Percentiles rank a stretch among this genome's conserved stretches.
phyloP scores from a whole-genome alignment of 2,797 vertebrate genomes.

The Carduelis carduelis region DNA sequence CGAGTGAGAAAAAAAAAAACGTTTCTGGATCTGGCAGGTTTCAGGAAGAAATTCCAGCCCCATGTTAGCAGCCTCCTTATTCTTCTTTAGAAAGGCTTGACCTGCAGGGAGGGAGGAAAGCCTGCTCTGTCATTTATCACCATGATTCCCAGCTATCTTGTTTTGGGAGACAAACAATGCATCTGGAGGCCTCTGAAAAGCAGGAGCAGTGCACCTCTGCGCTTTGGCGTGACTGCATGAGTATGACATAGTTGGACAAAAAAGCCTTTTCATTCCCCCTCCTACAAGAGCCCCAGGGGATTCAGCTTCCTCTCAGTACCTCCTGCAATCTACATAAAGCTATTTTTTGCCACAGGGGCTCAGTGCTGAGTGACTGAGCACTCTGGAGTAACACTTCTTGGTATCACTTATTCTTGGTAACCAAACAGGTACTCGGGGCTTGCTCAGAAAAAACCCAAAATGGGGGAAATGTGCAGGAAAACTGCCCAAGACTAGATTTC shows the following conservation, averaged over 20 bases:
- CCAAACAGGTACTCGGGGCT: neutral
- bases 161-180: neutral
- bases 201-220: neutral
- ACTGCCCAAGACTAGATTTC: neutral
- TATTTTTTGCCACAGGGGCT: slow-evolving; percentile 20
- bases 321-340: slow-evolving; percentile 23
- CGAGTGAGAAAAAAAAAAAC: neutral
- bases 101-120: neutral
- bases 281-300: slow-evolving; percentile 29
- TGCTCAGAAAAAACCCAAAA: neutral
- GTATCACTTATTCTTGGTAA: neutral
- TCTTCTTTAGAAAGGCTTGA: neutral
- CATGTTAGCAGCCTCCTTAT: neutral
- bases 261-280: neutral
- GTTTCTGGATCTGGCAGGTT: neutral
- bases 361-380: neutral
- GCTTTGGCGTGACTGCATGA: neutral
- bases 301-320: slow-evolving; percentile 24
- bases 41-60: neutral
- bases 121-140: neutral
- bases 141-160: neutral
- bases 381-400: neutral
- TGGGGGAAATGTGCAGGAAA: rapidly evolving
- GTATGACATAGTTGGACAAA: neutral
- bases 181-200: neutral